These are phyloP conservation scores for Hippoglossus hippoglossus DNA, from an alignment of 2,797 vertebrate genomes.

Conservation along the genomic window DNA sequence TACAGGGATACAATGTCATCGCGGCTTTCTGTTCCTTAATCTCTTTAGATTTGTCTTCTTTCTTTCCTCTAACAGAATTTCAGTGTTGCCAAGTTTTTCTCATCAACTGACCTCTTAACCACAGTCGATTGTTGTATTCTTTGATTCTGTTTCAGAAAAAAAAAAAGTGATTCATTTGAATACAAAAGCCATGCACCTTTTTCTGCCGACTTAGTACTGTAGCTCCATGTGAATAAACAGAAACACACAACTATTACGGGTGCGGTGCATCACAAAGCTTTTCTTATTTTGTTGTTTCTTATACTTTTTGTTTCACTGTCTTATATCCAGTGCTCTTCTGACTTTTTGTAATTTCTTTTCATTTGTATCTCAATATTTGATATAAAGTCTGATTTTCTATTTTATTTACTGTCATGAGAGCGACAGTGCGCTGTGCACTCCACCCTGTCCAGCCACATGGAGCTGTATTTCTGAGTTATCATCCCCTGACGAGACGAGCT, in stretches of 20 bases:
- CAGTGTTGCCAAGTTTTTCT: constrained; percentile 35
- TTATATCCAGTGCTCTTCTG: constrained; percentile 63
- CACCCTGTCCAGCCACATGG: constrained; percentile 36
- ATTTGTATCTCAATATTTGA: constrained; percentile 69
- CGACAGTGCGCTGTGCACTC: constrained; percentile 31
- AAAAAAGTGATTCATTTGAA: constrained; percentile 56
- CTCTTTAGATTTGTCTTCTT: constrained; percentile 17
- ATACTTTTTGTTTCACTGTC: constrained; percentile 19
- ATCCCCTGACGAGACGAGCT: constrained; percentile 68
- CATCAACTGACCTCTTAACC: constrained; percentile 32
- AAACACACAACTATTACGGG: constrained; percentile 66
- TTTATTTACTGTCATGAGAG: constrained; percentile 57
- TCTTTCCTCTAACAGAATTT: constrained; percentile 40
- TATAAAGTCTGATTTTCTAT: constrained; percentile 65
- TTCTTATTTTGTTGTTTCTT: not conserved
- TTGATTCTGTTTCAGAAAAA: constrained; percentile 37
- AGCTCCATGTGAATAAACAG: constrained; percentile 56
- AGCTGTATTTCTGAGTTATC: constrained; percentile 43
- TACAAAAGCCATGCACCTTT: constrained; percentile 79
- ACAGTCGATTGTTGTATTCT: constrained; percentile 20
- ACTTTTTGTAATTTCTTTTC: constrained; percentile 59
- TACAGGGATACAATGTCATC: constrained; percentile 53
- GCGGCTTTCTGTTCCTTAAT: constrained; percentile 26
- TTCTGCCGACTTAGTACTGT: constrained; percentile 78
- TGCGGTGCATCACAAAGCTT: constrained; percentile 63